phyloP scores from a whole-genome alignment of 2,113 vertebrate genomes.

The Meles meles region DNA sequence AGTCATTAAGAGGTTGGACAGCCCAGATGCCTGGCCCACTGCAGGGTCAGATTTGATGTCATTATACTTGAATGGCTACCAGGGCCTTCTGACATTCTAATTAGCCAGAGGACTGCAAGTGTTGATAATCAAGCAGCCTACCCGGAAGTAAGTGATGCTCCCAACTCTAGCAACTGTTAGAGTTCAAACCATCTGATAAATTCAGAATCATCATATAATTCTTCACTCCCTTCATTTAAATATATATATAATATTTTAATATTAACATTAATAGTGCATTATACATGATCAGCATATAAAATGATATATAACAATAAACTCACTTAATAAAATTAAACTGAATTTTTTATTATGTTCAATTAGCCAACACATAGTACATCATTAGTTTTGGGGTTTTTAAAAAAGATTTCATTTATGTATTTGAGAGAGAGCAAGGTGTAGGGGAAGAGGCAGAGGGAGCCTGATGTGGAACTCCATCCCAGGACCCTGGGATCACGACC shows the following conservation, averaged over 20 bases:
- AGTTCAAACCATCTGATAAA: neutral
- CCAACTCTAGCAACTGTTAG: neutral
- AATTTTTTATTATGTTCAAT: neutral
- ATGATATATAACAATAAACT: neutral
- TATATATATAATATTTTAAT: neutral
- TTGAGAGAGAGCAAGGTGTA: too few species aligned
- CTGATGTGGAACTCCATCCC: too few species aligned
- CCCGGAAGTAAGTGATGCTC: slow-evolving; percentile 19
- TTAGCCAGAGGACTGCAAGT: neutral
- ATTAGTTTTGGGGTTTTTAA: too few species aligned
- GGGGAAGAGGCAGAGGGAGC: too few species aligned
- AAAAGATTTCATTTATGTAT: too few species aligned
- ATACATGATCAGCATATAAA: neutral
- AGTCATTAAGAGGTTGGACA: neutral
- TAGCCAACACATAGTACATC: too few species aligned
- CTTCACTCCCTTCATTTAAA: neutral
- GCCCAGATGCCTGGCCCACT: neutral
- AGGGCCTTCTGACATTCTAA: neutral
- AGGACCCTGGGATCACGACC: too few species aligned
- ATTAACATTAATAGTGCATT: neutral
- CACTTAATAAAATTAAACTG: neutral
- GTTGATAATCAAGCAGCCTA: slow-evolving; percentile 1
- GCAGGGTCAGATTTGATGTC: neutral
- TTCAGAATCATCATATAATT: neutral
- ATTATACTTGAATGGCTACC: slow-evolving; percentile 13